Conservation (phyloP, 2,888 invertebrate genomes). For the Tipula lateralis region DNA sequence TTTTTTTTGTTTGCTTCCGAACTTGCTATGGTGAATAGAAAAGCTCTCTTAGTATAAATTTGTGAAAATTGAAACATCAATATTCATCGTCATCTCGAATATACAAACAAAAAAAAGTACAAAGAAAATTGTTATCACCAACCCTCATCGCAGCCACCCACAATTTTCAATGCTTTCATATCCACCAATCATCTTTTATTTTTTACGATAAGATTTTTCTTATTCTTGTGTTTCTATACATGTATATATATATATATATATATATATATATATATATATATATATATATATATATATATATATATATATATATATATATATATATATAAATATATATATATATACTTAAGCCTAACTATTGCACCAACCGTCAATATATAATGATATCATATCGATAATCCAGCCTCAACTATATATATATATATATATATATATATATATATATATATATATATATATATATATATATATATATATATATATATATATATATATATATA, state of each 20-base stretch:
- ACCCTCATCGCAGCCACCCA: neutral
- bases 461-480: neutral
- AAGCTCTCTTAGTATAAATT: neutral
- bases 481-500: neutral
- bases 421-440: neutral
- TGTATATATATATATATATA: neutral
- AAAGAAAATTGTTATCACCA: neutral
- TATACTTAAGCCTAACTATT: neutral
- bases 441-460: too few species aligned
- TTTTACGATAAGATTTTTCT: neutral
- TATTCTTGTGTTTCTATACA: neutral
- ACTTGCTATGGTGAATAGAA: neutral
- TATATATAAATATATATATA: too few species aligned
- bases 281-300: neutral
- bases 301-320: too few species aligned
- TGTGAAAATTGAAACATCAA: constrained; percentile 9
- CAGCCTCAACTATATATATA: neutral
- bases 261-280: neutral
- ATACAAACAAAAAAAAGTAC: neutral
- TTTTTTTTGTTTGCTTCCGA: neutral
- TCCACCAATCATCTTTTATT: neutral
- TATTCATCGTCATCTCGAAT: neutral
- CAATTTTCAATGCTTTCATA: neutral
- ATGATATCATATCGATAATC: neutral
- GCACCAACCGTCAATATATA: neutral